phyloP scores from a whole-genome alignment of 2,888 invertebrate genomes.

The Fissipunctia ypsillon region DNA sequence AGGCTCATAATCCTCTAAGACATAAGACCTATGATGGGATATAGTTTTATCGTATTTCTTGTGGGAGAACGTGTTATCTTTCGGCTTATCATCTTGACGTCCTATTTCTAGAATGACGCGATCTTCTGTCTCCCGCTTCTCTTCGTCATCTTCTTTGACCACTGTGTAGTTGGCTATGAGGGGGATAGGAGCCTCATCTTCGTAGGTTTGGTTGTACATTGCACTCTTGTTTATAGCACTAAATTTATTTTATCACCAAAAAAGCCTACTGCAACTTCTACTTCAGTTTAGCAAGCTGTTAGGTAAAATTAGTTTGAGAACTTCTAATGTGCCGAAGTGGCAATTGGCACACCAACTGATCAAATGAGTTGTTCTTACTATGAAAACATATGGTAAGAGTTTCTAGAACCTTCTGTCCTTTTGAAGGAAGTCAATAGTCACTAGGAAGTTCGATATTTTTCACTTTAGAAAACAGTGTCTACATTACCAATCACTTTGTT shows the following conservation, averaged over 20 bases:
- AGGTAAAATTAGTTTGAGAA: background rate
- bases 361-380: background rate
- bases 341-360: constrained; percentile 8
- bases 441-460: background rate
- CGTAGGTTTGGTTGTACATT: constrained; percentile 84
- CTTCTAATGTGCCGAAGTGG: constrained; percentile 25
- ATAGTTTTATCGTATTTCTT: constrained; percentile 89
- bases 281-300: background rate
- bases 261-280: background rate
- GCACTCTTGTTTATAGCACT: constrained; percentile 20
- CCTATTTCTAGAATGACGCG: constrained; percentile 89
- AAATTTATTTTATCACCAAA: background rate
- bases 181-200: constrained; percentile 84
- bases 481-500: constrained; percentile 29
- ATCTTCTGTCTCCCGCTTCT: constrained; percentile 83
- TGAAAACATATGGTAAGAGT: background rate
- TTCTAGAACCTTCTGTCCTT: constrained; percentile 28
- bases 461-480: constrained; percentile 12
- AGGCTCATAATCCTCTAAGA: constrained; percentile 86
- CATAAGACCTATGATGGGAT: constrained; percentile 86
- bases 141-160: constrained; percentile 82
- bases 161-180: constrained; percentile 84
- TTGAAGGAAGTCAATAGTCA: background rate
- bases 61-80: constrained; percentile 87
- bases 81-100: constrained; percentile 85